Percentiles rank a stretch among this genome's conserved stretches.
phyloP scores from a whole-genome alignment of 2,797 vertebrate genomes.

The Jordanella pulchra region DNA sequence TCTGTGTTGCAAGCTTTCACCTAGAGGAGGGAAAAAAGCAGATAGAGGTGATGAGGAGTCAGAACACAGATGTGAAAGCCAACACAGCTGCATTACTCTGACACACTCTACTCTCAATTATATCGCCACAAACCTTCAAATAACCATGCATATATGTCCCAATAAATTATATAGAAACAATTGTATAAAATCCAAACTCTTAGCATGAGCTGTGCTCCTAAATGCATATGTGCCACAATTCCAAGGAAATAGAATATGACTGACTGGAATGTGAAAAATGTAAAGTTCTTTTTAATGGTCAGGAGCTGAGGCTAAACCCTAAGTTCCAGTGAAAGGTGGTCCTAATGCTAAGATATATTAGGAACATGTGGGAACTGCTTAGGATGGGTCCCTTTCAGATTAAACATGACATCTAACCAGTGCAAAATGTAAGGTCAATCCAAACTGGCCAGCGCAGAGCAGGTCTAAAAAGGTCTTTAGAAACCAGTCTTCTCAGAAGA shows the following conservation, averaged over 20 bases:
- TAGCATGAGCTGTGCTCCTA: not conserved
- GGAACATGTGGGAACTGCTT: not conserved
- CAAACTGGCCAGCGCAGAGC: not conserved
- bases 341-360: not conserved
- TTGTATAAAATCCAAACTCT: not conserved
- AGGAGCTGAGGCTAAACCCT: not conserved
- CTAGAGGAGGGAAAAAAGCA: constrained; percentile 66
- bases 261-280: not conserved
- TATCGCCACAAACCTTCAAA: not conserved
- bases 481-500: not conserved
- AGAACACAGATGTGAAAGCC: not conserved
- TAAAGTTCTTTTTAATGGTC: not conserved
- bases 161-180: not conserved
- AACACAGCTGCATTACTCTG: no score
- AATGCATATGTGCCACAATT: no score
- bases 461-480: not conserved
- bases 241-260: not conserved
- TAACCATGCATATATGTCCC: not conserved
- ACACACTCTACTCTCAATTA: not conserved
- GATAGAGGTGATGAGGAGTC: constrained; percentile 10
- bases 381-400: not conserved
- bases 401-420: not conserved
- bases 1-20: constrained; percentile 82
- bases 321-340: not conserved
- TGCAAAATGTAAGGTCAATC: not conserved